phyloP scores from a whole-genome alignment of 2,113 vertebrate genomes.

The Ammodramus savannarum region DNA sequence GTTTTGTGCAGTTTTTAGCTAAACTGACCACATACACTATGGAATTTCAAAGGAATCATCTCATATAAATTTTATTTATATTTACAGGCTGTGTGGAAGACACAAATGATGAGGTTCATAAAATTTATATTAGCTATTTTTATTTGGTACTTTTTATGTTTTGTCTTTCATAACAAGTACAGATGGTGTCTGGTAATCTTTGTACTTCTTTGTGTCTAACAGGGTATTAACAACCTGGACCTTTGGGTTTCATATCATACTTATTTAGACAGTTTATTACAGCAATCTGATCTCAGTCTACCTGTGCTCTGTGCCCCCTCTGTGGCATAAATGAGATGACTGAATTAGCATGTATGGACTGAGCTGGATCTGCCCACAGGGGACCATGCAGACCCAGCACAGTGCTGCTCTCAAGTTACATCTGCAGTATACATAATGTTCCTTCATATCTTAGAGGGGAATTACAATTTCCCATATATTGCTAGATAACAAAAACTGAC shows the following conservation, averaged over 20 bases:
- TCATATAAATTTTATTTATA: neutral
- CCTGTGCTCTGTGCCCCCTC: neutral
- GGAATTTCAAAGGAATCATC: neutral
- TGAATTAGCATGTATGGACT: neutral
- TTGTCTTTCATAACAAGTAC: neutral
- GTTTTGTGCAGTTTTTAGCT: neutral
- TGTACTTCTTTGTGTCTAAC: neutral
- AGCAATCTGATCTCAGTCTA: neutral
- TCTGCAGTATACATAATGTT: neutral
- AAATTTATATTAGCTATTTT: neutral
- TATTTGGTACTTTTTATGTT: neutral
- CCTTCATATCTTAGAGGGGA: neutral
- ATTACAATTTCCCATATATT: neutral
- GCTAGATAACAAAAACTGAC: neutral
- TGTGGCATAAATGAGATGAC: neutral
- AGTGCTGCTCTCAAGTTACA: neutral
- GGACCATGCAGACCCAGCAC: neutral
- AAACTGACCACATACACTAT: neutral
- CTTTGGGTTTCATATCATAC: neutral
- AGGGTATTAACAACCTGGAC: neutral
- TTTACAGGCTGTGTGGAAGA: slow-evolving; percentile 10
- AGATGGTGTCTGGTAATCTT: neutral
- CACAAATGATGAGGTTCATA: neutral
- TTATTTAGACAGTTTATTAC: neutral
- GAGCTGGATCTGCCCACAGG: neutral